phyloP scores from a whole-genome alignment of 2,113 vertebrate genomes.

The Tragelaphus buxtoni region DNA sequence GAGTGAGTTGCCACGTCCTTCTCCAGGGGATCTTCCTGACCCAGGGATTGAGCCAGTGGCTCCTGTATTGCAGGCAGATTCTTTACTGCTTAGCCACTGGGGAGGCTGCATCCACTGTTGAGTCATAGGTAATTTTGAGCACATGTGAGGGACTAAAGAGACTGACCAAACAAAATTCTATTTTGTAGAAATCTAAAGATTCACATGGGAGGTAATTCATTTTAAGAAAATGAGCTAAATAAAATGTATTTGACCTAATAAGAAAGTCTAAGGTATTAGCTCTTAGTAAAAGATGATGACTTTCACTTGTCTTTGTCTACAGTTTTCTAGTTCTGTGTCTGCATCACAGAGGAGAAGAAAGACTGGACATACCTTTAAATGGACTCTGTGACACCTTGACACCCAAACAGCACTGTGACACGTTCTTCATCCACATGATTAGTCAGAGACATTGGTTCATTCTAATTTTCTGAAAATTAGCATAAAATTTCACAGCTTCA shows the following conservation, averaged over 20 bases:
- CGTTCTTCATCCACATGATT: neutral
- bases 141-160: neutral
- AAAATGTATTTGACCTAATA: neutral
- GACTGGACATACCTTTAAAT: neutral
- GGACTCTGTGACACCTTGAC: neutral
- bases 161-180: neutral
- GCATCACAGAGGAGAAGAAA: neutral
- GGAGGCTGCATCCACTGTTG: neutral
- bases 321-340: neutral
- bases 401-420: fast-evolving
- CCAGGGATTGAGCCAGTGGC: neutral
- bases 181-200: neutral
- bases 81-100: neutral
- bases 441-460: neutral
- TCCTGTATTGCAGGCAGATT: neutral
- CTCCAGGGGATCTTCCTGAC: neutral
- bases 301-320: neutral
- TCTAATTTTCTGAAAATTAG: neutral
- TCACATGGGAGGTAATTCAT: neutral
- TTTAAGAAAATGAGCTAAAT: neutral
- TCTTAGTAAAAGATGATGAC: neutral
- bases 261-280: neutral
- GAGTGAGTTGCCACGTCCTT: neutral
- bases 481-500: neutral
- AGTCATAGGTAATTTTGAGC: neutral